Base-by-base conservation (phyloP, 2,113 vertebrate species). In the Brienomyrus brachyistius region DNA sequence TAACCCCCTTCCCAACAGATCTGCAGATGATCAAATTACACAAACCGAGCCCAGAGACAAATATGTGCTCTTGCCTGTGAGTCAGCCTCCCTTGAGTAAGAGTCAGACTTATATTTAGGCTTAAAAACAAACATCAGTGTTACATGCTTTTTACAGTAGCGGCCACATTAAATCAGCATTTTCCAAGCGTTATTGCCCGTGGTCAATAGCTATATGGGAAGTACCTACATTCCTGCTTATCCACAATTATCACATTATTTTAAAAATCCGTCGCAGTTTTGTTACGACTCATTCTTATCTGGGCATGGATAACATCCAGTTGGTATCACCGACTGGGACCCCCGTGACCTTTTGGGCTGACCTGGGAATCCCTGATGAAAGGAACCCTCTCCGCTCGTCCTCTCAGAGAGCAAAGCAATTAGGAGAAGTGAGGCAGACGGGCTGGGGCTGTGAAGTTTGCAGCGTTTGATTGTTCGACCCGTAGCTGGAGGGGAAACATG, bases 51-150 rank as follows among this genome's bases (percentile, higher is more conserved):
- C 43, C 87, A 48, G 40, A 88, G 43, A 50, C 56, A 19, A 48
- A 88, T 84, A 84, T 84, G 82, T 47, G 3, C 50, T 19, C 50
- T 86, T 40, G 9, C 35, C 54, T 35, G 9, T 74, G 40, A 48
- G 21, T 47, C 45, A 47, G 35, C 40, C 82, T 84, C 82, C 45
- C 45, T 48, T 11, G 13, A 84, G 40, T 84, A 48, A n/a, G 8
- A 84, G 82, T 10, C 40, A 84, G 82, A 84, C 82, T 48, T 48
- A n/a, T 43, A 48, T 84, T 84, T 84, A 84, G 8, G 45, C 82
- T 23, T 84, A 84, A 80, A 80, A 80, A 80, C 74, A 70, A 70
- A 70, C 62, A 82, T 45, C 77, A 82, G 77, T 45, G 35, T 82
- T 82, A 23, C 40, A n/a, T 48, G 82, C 43, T 48, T 84, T 84